A percentile compares a stretch with the other conserved stretches of the same genome.
phyloP scores from a whole-genome alignment of 2,797 vertebrate species.

The Amazonetta brasiliensis region DNA sequence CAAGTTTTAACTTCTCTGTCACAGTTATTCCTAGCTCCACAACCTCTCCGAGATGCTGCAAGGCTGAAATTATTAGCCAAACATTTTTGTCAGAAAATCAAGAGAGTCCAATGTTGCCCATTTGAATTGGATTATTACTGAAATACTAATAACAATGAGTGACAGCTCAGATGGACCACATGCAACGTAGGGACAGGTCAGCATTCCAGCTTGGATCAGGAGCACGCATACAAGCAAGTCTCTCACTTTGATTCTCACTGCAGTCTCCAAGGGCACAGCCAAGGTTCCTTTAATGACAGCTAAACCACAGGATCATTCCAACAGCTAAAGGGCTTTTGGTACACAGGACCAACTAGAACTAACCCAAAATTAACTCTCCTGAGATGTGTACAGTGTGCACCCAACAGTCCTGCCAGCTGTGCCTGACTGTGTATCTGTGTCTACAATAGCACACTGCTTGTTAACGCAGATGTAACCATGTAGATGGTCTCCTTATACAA shows the following conservation, averaged over 20 bases:
- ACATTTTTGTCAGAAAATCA: not conserved
- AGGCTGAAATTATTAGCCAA: not conserved
- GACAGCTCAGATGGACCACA: not conserved
- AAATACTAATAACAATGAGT: not conserved
- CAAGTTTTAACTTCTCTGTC: not conserved
- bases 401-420: not conserved
- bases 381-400: not conserved
- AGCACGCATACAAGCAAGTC: not conserved
- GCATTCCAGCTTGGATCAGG: not conserved
- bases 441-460: not conserved
- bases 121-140: not conserved
- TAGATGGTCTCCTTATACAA: fast-evolving
- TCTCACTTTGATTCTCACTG: not conserved
- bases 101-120: fast-evolving
- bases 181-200: not conserved
- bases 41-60: not conserved
- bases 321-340: not conserved
- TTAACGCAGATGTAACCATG: fast-evolving
- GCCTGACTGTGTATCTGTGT: not conserved
- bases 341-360: not conserved
- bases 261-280: not conserved
- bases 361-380: not conserved
- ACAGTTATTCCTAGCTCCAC: not conserved
- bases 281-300: not conserved
- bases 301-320: not conserved